These are phyloP conservation scores for Catocala fraxini DNA, from an alignment of 2,888 invertebrate genomes.

Conservation along the genomic window DNA sequence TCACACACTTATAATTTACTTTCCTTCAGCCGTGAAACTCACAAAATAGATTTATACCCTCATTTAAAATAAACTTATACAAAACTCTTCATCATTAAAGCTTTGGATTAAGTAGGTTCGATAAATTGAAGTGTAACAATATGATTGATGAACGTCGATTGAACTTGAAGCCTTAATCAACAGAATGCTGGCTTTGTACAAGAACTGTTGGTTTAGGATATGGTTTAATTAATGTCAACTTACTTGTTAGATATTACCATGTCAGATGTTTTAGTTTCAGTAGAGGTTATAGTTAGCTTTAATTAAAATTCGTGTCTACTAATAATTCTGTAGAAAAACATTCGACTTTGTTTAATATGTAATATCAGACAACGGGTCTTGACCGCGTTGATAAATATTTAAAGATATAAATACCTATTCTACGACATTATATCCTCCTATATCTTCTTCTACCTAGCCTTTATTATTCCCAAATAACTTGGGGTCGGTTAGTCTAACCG, in stretches of 20 bases:
- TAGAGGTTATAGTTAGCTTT: no score
- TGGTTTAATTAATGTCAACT: conserved; percentile 34
- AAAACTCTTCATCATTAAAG: conserved; percentile 12
- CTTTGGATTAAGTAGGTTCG: conserved; percentile 15
- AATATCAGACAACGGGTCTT: no score
- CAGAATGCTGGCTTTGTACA: conserved; percentile 23
- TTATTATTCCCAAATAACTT: no score
- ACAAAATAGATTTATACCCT: conserved; percentile 13
- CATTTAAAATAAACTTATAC: conserved; percentile 5
- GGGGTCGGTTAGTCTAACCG: no score
- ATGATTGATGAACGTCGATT: conserved; percentile 40
- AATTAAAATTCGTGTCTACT: no score
- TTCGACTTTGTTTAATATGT: no score
- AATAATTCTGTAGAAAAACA: no score
- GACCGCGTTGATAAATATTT: no score
- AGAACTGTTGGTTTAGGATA: conserved; percentile 44
- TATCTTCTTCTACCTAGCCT: no score
- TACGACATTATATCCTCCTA: no score
- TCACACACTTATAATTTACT: no score
- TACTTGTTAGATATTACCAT: conserved; percentile 28
- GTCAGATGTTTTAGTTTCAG: conserved; percentile 15
- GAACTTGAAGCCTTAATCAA: conserved; percentile 23
- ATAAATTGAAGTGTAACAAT: conserved; percentile 19
- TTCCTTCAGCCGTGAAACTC: neutral
- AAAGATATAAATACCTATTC: no score